Evolutionary conservation across 2,113 vertebrate species (phyloP).

Genomic region (Protobothrops flavoviridis): DNA sequence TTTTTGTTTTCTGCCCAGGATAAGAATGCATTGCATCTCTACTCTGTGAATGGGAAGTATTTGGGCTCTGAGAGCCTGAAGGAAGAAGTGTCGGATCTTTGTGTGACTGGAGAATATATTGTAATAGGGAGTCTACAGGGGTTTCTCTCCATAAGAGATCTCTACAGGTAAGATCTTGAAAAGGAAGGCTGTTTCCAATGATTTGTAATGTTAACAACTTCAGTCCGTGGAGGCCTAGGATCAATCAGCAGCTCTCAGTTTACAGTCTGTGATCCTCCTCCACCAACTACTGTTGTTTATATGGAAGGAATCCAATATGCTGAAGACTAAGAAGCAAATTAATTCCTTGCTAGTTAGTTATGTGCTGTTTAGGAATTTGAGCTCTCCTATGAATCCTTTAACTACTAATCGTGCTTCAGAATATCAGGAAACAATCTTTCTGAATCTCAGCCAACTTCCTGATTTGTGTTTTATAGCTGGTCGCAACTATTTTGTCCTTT

Average conservation of each 20-base stretch:
- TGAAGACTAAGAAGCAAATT: background rate
- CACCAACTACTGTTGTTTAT: background rate
- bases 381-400: background rate
- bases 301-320: background rate
- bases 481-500: background rate
- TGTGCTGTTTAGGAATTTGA: background rate
- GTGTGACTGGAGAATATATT: conserved; percentile 84
- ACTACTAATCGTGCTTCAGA: background rate
- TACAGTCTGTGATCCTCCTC: background rate
- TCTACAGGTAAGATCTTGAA: conserved; percentile 84
- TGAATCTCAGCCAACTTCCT: background rate
- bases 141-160: conserved; percentile 87
- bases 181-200: background rate
- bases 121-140: conserved; percentile 91
- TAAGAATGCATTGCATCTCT: conserved; percentile 92
- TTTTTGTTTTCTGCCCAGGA: conserved; percentile 73
- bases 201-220: background rate
- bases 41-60: conserved; percentile 92
- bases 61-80: conserved; percentile 84
- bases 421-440: background rate
- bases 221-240: background rate
- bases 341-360: background rate
- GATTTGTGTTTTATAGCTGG: background rate
- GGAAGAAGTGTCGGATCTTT: conserved; percentile 93
- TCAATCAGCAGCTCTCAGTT: background rate